Evolutionary conservation across 1,140 invertebrate species (phyloP).

Genomic region (Drosophila pallidifrons): DNA sequence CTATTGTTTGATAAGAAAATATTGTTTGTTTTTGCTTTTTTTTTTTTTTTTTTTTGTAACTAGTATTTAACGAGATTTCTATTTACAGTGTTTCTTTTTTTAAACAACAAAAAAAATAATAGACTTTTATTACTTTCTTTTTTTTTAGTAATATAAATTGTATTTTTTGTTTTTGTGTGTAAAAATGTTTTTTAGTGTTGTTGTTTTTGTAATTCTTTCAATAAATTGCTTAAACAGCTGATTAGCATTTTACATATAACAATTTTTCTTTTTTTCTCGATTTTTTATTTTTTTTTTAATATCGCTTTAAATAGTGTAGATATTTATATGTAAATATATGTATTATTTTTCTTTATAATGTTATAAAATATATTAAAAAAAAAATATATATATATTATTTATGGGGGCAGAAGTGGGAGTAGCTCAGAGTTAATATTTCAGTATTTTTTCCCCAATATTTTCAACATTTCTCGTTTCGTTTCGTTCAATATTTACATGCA

Average conservation of each 20-base stretch:
- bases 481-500: slow-evolving; percentile 23
- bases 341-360: not conserved
- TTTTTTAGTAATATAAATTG: slow-evolving; percentile 33
- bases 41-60: slow-evolving; percentile 48
- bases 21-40: slow-evolving; percentile 42
- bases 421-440: not conserved
- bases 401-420: not conserved
- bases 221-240: slow-evolving; percentile 47
- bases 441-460: not conserved
- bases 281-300: slow-evolving; percentile 29
- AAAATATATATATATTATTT: not conserved
- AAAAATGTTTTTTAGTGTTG: slow-evolving; percentile 21
- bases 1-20: slow-evolving; percentile 51
- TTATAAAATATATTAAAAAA: slow-evolving; percentile 5
- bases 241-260: slow-evolving; percentile 45
- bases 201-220: slow-evolving; percentile 23
- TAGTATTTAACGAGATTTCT: slow-evolving; percentile 81
- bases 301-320: slow-evolving; percentile 50
- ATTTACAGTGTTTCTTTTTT: slow-evolving; percentile 58
- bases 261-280: slow-evolving; percentile 23
- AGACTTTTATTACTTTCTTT: slow-evolving; percentile 19
- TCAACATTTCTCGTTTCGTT: not conserved
- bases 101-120: slow-evolving; percentile 43
- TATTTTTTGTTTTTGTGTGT: slow-evolving; percentile 10
- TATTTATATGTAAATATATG: slow-evolving; percentile 13